Evolutionary conservation across 2,888 invertebrate species (phyloP).

Genomic region (Drymonia ruficornis): DNA sequence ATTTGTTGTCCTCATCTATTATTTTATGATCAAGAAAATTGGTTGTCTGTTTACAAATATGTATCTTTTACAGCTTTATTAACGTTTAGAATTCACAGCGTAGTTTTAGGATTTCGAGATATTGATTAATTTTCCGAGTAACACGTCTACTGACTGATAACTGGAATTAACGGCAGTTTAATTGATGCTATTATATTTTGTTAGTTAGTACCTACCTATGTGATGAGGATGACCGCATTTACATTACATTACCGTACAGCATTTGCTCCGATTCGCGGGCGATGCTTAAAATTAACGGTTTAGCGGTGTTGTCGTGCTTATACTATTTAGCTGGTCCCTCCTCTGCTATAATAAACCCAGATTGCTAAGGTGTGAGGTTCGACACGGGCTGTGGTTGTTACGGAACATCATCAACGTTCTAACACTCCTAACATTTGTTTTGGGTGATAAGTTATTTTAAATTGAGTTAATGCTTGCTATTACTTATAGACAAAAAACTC

Average conservation of each 20-base stretch:
- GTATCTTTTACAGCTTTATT: no score
- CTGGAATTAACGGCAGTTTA: slow-evolving; percentile 36
- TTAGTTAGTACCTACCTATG: background rate
- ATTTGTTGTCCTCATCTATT: background rate
- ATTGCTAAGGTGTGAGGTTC: slow-evolving; percentile 62
- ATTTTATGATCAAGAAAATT: background rate
- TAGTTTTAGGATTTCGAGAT: no score
- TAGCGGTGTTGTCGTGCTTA: slow-evolving; percentile 66
- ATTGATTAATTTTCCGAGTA: background rate
- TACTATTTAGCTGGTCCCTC: slow-evolving; percentile 69
- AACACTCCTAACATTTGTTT: slow-evolving; percentile 53
- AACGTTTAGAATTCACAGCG: no score
- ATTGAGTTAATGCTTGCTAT: background rate
- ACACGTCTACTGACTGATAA: background rate
- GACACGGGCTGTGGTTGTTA: slow-evolving; percentile 68
- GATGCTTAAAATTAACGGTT: slow-evolving; percentile 61
- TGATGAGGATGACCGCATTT: slow-evolving; percentile 11
- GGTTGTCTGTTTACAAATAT: no score
- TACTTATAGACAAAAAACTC: background rate
- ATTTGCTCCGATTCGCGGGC: slow-evolving; percentile 38
- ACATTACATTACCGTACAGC: slow-evolving; percentile 37
- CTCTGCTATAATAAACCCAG: slow-evolving; percentile 63
- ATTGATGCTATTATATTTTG: slow-evolving; percentile 34
- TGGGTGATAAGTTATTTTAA: slow-evolving; percentile 20
- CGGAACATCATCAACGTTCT: slow-evolving; percentile 51